Evolutionary conservation across 2,888 invertebrate genomes (phyloP).

Genomic region (Alcis repandata): DNA sequence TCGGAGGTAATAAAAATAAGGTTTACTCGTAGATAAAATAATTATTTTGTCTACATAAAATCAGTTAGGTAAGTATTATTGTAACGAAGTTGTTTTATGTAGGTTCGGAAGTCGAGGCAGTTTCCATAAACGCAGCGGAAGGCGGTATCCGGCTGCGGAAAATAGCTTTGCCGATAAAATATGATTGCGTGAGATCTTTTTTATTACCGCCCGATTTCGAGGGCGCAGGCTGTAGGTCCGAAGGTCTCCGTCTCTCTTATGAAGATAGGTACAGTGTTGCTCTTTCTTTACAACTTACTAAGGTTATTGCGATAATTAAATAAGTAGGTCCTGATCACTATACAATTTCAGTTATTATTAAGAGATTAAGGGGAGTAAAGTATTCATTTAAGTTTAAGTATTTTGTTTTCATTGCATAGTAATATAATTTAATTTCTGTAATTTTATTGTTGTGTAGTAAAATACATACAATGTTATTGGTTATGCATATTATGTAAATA

Average conservation of each 20-base stretch:
- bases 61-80: conserved; percentile 54
- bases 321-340: too few relatives aligned
- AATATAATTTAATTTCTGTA: too few relatives aligned
- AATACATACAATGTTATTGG: too few relatives aligned
- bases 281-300: not conserved
- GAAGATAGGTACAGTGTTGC: not conserved
- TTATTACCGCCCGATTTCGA: conserved; percentile 63
- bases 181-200: conserved; percentile 80
- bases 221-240: conserved; percentile 49
- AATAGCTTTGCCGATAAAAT: conserved; percentile 79
- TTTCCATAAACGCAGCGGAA: conserved; percentile 61
- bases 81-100: conserved; percentile 73
- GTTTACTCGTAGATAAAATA: too few relatives aligned
- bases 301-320: too few relatives aligned
- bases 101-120: conserved; percentile 68
- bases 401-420: too few relatives aligned
- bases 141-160: conserved; percentile 62
- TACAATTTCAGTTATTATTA: too few relatives aligned
- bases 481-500: too few relatives aligned
- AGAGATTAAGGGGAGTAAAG: too few relatives aligned
- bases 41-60: conserved; percentile 25
- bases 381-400: too few relatives aligned
- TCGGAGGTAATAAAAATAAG: too few relatives aligned
- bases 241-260: conserved; percentile 30
- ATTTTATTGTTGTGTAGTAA: too few relatives aligned